phyloP scores from a whole-genome alignment of 92 coral and sea anemone genomes.

The Porites evermanni region DNA sequence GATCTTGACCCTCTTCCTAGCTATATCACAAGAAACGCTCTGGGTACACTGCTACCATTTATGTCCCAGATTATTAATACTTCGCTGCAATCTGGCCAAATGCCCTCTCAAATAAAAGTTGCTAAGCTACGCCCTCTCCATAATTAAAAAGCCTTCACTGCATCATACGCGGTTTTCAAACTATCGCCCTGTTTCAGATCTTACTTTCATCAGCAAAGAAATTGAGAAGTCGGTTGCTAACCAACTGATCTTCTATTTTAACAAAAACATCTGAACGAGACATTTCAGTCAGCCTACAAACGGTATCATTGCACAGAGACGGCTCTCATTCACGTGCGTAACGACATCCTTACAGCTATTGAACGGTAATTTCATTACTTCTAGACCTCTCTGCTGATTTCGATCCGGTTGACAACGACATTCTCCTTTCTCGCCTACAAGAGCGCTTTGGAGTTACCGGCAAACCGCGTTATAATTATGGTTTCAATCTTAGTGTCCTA shows the following conservation, averaged over 20 bases:
- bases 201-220: no score
- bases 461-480: background rate
- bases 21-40: no score
- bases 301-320: constrained; percentile 56
- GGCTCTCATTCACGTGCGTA: constrained; percentile 40
- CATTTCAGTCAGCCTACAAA: constrained; percentile 56
- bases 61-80: no score
- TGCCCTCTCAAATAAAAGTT: no score
- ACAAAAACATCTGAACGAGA: background rate
- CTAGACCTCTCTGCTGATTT: background rate
- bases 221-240: background rate
- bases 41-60: no score
- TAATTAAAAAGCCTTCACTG: no score
- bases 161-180: no score
- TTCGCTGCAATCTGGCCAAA: no score
- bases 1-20: background rate
- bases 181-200: no score
- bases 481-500: background rate
- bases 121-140: no score
- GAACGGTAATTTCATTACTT: background rate
- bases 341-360: constrained; percentile 32
- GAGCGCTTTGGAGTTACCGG: background rate
- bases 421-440: background rate
- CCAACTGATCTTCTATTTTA: background rate
- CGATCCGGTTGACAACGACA: background rate